Evolutionary conservation across 35 echinoderm and acorn worm species (phyloP), one percentile per base, ranked within the genome.

Genomic region (Heliocidaris tuberculata): DNA sequence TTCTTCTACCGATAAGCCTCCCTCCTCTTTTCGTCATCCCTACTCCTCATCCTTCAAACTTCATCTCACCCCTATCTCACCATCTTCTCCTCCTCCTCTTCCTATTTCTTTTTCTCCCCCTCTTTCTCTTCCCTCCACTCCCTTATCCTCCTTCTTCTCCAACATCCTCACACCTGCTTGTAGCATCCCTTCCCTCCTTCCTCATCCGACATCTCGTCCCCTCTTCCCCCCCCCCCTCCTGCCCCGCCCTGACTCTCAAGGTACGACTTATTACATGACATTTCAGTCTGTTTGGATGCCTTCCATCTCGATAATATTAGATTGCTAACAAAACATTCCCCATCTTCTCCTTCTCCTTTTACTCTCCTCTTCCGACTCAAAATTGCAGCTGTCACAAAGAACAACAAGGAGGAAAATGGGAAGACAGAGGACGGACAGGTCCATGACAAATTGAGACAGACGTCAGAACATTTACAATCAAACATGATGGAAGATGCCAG

Each of bases 241-340:
- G 21, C 27, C 65, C 65, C 65, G 65, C 65, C 65, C 21, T 6
- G 27, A 78, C 65, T 78, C 17, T 24, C 2, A 78, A 89, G 87
- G 12, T 89, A 89, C 32, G 47, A 48, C 87, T 88, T 88, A 89
- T 93, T 93, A 93, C 91, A 93, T 93, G 91, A 93, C 91, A 93
- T 93, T 93, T 93, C 50, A 59, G 91, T 49, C 91, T 93, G 91
- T 93, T 93, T 93, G 30, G 48, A 50, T 93, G 12, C 29, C 91
- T 59, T n/a, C 49, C 17, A 59, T 93, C 47, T 30, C 48, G 50
- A 93, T 93, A 93, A 93, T 93, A 93, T 93, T 93, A 24, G 91
- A 93, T 93, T 59, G 91, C 91, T 93, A 93, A 93, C 91, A 93
- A 50, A 93, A 93, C 91, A 93, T 27, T 49, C 49, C 87, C 11